Evolutionary conservation across 2,797 vertebrate genomes (phyloP), one percentile per base, ranked within the genome.

Genomic region (Percopsis omiscomaycus): DNA sequence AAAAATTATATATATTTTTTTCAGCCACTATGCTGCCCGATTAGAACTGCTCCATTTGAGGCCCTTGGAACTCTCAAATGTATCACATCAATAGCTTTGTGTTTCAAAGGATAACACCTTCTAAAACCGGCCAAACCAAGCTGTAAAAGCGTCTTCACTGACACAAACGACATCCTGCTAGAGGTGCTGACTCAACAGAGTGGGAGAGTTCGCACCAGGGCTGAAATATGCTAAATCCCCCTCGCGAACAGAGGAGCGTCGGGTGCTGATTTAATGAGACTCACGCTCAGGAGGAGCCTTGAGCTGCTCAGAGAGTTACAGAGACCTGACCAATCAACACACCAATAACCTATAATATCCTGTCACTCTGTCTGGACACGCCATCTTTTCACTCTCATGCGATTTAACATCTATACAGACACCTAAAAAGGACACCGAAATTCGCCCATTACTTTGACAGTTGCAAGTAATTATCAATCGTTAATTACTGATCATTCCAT

Each of bases 141-240:
- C 56, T 27, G 22, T 28, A 53, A 75, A 56, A 53, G 13, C 63
- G 45, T 44, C 67, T 29, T 45, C 58, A 65, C 37, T 58, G 55
- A 6, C 46, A 48, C 1, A 3, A 71, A 37, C 13, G 29, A 13
- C 15, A 2, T 50, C 45, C 60, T 1, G 6, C 59, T 50, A 64
- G 45, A 79, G 53, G 30, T 16, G 37, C 77, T 66, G 69, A 77
- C 61, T 65, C 63, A 66, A 68, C 73, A 15, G 29, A 10, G 29
- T 28, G 56, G 28, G 44, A 47, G 55, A 55, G 47, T 63, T 32
- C 10, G 9, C 27, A 11, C 2, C 3, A 42, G 45, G 55, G 71
- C 58, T 69, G 22, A 53, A 59, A 60, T 8, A n/a, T 29, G 50
- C 49, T 16, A 15, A 61, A 37, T 37, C 32, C 32, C 32, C 32